Percentiles rank a stretch among this genome's conserved stretches.
Evolutionary conservation across 2,113 vertebrate species (phyloP).

Genomic region (Calyptomena viridis): DNA sequence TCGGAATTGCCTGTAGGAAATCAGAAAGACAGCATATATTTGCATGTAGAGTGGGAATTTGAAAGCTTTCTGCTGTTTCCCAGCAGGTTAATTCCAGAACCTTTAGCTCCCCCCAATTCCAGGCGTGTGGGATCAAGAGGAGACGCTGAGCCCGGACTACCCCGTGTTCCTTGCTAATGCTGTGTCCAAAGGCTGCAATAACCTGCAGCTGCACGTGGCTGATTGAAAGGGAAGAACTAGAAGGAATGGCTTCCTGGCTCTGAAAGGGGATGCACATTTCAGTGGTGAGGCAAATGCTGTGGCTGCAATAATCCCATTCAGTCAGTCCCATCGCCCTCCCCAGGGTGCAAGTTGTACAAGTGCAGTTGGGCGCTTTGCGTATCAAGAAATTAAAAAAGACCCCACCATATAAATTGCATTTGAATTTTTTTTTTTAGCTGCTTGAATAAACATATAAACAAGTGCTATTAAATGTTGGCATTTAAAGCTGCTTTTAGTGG

Average conservation of each 20-base stretch:
- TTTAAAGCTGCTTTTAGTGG: not conserved
- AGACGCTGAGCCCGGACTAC: not conserved
- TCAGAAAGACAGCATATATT: not conserved
- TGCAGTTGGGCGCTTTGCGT: not conserved
- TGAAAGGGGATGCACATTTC: not conserved
- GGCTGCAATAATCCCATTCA: not conserved
- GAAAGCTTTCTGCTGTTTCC: not conserved
- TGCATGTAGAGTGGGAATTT: not conserved
- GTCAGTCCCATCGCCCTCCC: not conserved
- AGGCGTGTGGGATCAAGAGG: not conserved
- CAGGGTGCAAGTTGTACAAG: not conserved
- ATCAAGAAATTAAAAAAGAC: not conserved
- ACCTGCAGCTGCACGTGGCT: not conserved
- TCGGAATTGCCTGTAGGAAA: not conserved
- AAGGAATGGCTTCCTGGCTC: slow-evolving; percentile 29
- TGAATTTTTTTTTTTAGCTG: not conserved
- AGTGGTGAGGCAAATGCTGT: not conserved
- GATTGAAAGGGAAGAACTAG: not conserved
- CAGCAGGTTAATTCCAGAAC: not conserved
- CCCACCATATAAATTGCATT: not conserved
- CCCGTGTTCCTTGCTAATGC: not conserved
- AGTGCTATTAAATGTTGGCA: not conserved
- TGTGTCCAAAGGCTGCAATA: not conserved
- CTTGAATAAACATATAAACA: not conserved
- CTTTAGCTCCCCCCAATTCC: not conserved